phyloP scores from a whole-genome alignment of 2,113 vertebrate genomes.

The Chamaea fasciata region DNA sequence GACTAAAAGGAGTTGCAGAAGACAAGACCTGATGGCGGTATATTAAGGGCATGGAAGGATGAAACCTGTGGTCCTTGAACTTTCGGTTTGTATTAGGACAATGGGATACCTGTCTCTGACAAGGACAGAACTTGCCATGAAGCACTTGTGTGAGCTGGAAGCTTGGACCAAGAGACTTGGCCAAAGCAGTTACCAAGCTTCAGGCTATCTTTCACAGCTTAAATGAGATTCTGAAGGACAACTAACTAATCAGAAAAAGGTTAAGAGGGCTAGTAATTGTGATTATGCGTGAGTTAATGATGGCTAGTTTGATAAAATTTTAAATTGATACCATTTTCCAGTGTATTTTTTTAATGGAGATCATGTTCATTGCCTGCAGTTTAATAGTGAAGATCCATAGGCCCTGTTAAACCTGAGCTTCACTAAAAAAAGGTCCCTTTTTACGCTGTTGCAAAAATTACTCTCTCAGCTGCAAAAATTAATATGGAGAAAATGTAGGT shows the following conservation, averaged over 20 bases:
- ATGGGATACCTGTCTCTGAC: background rate
- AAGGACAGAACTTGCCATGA: background rate
- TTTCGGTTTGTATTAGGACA: fast-evolving
- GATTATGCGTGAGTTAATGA: background rate
- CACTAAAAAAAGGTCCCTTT: background rate
- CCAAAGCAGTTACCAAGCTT: background rate
- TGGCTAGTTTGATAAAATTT: background rate
- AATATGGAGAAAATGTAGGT: fast-evolving
- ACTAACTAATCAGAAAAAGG: background rate
- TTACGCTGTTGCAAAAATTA: background rate
- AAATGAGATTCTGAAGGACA: background rate
- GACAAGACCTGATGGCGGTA: background rate
- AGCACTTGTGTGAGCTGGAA: background rate
- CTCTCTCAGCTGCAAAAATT: background rate
- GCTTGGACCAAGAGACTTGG: background rate
- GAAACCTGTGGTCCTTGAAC: background rate
- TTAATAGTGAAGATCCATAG: background rate
- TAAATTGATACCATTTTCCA: background rate
- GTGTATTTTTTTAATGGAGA: background rate
- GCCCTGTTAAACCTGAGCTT: background rate
- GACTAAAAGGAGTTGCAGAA: background rate
- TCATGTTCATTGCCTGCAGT: background rate
- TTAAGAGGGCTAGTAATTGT: background rate
- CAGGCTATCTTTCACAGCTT: background rate
- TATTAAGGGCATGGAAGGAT: no score